Evolutionary conservation across 2,797 vertebrate genomes (phyloP).

Genomic region (Brachyrhaphis roseni): DNA sequence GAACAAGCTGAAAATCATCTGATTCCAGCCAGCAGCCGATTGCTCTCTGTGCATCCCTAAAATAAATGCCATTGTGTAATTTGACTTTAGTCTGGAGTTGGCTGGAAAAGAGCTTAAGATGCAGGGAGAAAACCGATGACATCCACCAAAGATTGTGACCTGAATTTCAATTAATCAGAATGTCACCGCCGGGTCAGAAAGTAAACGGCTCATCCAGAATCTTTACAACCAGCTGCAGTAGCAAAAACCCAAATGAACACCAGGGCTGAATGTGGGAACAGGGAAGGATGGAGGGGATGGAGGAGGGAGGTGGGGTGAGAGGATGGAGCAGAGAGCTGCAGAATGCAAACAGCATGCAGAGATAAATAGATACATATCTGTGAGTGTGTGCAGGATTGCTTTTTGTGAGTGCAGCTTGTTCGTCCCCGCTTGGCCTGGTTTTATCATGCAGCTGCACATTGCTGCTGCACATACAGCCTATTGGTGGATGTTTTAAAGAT

Average conservation of each 20-base stretch:
- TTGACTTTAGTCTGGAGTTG: neutral
- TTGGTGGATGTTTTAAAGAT: conserved; percentile 44
- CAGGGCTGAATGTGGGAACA: neutral
- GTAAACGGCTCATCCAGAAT: conserved; percentile 1
- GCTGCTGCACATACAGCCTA: conserved; percentile 30
- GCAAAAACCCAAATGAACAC: neutral
- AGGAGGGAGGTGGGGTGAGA: neutral
- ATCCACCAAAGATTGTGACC: conserved; percentile 14
- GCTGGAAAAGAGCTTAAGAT: neutral
- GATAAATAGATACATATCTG: conserved; percentile 48
- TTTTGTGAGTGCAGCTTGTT: conserved; percentile 32
- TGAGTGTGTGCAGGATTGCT: conserved; percentile 10
- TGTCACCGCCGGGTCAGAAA: neutral
- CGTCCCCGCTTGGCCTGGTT: conserved; percentile 27
- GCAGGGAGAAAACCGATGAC: neutral
- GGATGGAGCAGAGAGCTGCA: conserved; percentile 10
- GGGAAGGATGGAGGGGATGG: neutral
- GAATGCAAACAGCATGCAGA: conserved; percentile 37
- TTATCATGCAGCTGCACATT: conserved; percentile 63
- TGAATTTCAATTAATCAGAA: neutral
- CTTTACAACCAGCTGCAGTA: neutral
- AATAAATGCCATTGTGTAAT: neutral
- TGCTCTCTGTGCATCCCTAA: neutral
- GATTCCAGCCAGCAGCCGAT: neutral
- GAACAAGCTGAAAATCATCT: neutral